A percentile compares a stretch with the other conserved stretches of the same genome.
phyloP scores from a whole-genome alignment of 2,888 invertebrate species.

The Pandemis cinnamomeana region DNA sequence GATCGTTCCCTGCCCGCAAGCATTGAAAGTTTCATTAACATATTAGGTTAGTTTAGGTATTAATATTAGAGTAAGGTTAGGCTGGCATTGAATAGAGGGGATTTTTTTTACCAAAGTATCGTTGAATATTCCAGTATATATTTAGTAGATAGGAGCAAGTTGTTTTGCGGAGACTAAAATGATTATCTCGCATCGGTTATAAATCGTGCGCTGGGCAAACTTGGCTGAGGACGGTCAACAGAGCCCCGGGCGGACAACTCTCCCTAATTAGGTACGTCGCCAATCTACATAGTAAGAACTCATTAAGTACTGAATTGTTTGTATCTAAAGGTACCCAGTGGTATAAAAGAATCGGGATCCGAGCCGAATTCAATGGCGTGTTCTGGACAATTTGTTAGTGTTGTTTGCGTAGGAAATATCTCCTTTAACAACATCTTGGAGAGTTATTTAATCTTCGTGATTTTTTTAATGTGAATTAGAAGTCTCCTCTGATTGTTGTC shows the following conservation, averaged over 20 bases:
- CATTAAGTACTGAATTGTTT: conserved; percentile 3
- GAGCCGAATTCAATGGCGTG: background rate
- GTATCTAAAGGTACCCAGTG: background rate
- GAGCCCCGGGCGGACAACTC: conserved; percentile 7
- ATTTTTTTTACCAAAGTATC: too few species aligned
- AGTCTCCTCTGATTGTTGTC: background rate
- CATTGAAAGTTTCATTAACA: background rate
- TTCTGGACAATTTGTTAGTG: background rate
- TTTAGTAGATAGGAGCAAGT: background rate
- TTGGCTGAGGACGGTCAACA: conserved; percentile 4
- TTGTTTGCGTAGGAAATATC: background rate
- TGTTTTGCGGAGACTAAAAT: background rate
- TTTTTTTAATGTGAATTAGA: too few species aligned
- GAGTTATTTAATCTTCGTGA: background rate
- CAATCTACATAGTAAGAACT: conserved; percentile 15
- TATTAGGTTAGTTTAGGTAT: too few species aligned
- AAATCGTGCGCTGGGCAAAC: conserved; percentile 8
- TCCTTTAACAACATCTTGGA: too few species aligned
- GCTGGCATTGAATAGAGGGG: too few species aligned
- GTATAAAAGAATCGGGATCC: background rate
- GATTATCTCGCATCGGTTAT: conserved; percentile 2
- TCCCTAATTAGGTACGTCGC: conserved; percentile 12
- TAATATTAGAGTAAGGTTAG: too few species aligned
- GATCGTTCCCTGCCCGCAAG: too few species aligned
- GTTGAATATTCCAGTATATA: background rate